Evolutionary conservation across 2,113 vertebrate species (phyloP).

Genomic region (Mustelus asterias): DNA sequence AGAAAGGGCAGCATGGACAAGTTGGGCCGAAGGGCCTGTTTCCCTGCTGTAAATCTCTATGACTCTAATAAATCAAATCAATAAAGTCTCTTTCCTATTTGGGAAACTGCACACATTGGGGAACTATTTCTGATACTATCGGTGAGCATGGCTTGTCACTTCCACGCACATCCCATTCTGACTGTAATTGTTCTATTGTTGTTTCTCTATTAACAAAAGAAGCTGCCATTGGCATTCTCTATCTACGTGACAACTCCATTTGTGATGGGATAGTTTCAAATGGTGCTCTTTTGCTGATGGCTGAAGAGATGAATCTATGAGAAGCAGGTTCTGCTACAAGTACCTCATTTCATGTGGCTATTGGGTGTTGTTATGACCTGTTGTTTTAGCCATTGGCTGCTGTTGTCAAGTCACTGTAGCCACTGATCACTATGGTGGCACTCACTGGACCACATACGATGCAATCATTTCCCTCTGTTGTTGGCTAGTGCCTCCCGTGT

Average conservation of each 20-base stretch:
- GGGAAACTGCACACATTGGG: neutral
- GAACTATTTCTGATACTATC: neutral
- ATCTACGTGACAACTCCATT: neutral
- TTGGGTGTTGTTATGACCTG: neutral
- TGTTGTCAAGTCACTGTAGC: neutral
- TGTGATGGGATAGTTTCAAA: neutral
- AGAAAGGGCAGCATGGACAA: no score
- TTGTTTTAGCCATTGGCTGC: neutral
- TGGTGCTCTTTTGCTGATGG: neutral
- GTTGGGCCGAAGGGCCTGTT: no score
- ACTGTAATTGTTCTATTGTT: neutral
- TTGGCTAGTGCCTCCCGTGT: neutral
- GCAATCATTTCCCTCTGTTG: neutral
- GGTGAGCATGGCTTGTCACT: neutral
- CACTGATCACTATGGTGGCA: neutral
- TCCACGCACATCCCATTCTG: neutral
- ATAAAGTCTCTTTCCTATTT: neutral
- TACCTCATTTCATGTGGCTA: neutral
- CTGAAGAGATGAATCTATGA: neutral
- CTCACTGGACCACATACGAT: neutral
- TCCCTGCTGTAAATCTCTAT: no score
- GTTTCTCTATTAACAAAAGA: neutral
- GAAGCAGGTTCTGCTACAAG: neutral
- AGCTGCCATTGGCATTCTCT: neutral
- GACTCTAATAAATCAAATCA: no score